Conservation (phyloP, 64 coral and sea anemone genomes). For the Acropora yongei region DNA sequence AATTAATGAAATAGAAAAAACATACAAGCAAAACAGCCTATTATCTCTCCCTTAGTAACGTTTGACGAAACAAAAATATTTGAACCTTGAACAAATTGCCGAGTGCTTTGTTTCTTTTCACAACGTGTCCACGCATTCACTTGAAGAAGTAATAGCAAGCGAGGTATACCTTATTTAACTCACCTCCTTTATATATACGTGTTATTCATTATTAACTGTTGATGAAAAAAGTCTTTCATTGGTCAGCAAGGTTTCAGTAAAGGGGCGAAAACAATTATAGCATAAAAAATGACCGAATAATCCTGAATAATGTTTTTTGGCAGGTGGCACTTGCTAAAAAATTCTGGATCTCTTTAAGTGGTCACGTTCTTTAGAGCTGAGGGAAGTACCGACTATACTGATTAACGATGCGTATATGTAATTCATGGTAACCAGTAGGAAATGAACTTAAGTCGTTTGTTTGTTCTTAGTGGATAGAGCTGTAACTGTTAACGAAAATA, state of each 20-base stretch:
- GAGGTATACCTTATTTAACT: too few species aligned
- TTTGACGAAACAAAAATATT: too few species aligned
- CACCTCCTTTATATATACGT: too few species aligned
- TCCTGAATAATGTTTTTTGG: neutral
- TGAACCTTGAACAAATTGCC: too few species aligned
- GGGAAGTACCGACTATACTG: neutral
- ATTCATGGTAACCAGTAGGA: slow-evolving; percentile 3
- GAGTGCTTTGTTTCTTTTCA: too few species aligned
- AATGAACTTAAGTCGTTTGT: neutral
- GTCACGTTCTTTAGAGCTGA: slow-evolving; percentile 5
- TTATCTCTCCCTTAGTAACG: too few species aligned
- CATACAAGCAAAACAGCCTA: too few species aligned
- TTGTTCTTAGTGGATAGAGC: neutral
- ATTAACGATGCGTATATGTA: neutral
- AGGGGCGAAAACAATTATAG: neutral
- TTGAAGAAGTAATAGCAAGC: too few species aligned
- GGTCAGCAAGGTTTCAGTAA: neutral
- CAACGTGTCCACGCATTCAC: too few species aligned
- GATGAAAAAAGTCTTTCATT: neutral
- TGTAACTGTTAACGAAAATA: neutral
- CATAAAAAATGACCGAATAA: neutral
- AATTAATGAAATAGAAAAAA: too few species aligned
- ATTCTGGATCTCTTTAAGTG: neutral
- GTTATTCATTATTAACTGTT: neutral
- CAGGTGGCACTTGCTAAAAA: slow-evolving; percentile 7